phyloP scores from a whole-genome alignment of 2,113 vertebrate genomes.

The Crypturellus undulatus region DNA sequence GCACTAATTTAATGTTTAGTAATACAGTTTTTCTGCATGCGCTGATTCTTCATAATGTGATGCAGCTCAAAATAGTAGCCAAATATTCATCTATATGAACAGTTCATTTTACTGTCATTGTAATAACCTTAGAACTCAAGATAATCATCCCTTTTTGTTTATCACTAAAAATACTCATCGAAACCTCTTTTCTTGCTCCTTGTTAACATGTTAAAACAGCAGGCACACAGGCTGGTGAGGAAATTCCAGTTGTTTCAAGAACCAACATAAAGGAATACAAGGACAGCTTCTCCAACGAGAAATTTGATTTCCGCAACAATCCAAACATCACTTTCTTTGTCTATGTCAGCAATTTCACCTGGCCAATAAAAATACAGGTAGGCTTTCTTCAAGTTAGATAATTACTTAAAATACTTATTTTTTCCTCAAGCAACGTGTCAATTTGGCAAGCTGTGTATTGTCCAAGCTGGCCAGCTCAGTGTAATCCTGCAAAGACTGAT shows the following conservation, averaged over 20 bases:
- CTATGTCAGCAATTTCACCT: conserved; percentile 99
- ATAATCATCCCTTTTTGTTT: not conserved
- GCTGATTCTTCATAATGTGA: not conserved
- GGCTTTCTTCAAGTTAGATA: not conserved
- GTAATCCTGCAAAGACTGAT: not conserved
- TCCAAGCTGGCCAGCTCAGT: not conserved
- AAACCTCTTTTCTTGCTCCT: not conserved
- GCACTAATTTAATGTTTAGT: not conserved
- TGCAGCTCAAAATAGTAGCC: not conserved
- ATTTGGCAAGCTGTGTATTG: not conserved
- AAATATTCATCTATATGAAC: not conserved
- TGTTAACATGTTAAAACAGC: conserved; percentile 73
- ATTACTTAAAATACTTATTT: not conserved
- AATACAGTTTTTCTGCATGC: not conserved
- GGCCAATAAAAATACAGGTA: conserved; percentile 98
- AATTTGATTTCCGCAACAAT: conserved; percentile 98
- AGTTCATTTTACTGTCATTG: not conserved
- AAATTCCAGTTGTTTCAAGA: conserved; percentile 92
- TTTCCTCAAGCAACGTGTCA: not conserved
- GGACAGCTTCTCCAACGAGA: conserved; percentile 98
- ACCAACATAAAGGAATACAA: conserved; percentile 97
- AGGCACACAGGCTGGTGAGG: conserved; percentile 94
- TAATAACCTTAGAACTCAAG: not conserved
- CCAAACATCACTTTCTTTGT: conserved; percentile 98
- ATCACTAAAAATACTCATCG: not conserved